phyloP scores from a whole-genome alignment of 2,113 vertebrate genomes.

The Embiotoca jacksoni region DNA sequence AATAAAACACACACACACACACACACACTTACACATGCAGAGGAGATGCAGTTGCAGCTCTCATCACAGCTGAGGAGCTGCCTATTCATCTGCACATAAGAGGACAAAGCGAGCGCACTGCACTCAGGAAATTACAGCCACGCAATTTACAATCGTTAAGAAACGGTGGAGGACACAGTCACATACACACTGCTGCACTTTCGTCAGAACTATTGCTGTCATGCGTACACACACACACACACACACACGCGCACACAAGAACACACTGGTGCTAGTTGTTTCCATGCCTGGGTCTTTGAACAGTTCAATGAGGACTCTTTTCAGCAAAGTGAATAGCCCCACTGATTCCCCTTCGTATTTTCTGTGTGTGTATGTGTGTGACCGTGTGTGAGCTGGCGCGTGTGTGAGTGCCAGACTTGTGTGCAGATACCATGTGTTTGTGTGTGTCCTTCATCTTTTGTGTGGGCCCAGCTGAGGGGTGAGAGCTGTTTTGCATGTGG shows the following conservation, averaged over 20 bases:
- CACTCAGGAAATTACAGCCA: constrained; percentile 78
- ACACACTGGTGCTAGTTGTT: constrained; percentile 71
- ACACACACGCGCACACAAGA: constrained; percentile 18
- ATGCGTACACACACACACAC: constrained; percentile 7
- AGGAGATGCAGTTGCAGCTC: constrained; percentile 70
- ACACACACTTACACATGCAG: constrained; percentile 11
- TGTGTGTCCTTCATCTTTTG: constrained; percentile 73
- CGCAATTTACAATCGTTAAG: constrained; percentile 76
- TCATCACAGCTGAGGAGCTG: constrained; percentile 82
- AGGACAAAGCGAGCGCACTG: constrained; percentile 76
- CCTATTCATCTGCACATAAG: constrained; percentile 83
- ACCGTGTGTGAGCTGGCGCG: constrained; percentile 14
- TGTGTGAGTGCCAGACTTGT: constrained; percentile 44
- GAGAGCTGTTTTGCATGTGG: constrained; percentile 75
- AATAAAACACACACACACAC: constrained; percentile 44
- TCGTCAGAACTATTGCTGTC: constrained; percentile 53
- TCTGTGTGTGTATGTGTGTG: constrained; percentile 25
- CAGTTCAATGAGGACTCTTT: constrained; percentile 75
- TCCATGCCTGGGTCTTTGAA: constrained; percentile 73
- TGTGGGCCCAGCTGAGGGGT: constrained; percentile 72
- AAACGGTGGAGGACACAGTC: constrained; percentile 57
- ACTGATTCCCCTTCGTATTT: constrained; percentile 67
- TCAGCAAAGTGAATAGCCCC: constrained; percentile 76
- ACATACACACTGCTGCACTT: constrained; percentile 54
- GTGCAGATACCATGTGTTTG: constrained; percentile 46